Percentiles rank a stretch among this genome's conserved stretches.
These are phyloP conservation scores for Hartigia nigra DNA, from an alignment of 2,888 invertebrate species.

Conservation along the genomic window DNA sequence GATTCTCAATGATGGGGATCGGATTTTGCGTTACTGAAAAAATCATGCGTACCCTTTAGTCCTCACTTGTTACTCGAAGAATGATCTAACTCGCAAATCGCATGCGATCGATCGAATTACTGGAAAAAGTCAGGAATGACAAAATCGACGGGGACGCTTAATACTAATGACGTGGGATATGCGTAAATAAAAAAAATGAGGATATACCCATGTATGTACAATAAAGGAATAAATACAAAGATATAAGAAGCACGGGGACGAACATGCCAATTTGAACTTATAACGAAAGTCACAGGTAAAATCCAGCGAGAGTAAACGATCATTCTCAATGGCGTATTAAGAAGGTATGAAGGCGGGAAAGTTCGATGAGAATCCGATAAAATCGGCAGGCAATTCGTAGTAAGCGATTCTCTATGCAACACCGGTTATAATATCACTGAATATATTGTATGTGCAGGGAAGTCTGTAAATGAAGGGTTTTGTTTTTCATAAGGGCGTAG, in stretches of 20 bases:
- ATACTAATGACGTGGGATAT: neutral
- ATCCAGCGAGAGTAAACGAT: neutral
- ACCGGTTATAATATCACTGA: neutral
- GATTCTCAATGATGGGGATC: constrained; percentile 93
- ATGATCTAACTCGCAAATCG: constrained; percentile 3
- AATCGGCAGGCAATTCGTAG: neutral
- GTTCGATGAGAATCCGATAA: neutral
- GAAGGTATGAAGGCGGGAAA: neutral
- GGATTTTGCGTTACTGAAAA: constrained; percentile 90
- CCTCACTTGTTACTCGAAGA: neutral
- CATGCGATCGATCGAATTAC: constrained; percentile 10
- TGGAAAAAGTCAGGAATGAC: neutral
- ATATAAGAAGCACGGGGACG: neutral
- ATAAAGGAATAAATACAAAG: neutral
- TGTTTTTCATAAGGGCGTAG: too few species aligned
- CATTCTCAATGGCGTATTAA: neutral
- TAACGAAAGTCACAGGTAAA: neutral
- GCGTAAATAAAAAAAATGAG: neutral
- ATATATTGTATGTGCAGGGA: neutral
- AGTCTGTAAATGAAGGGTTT: neutral
- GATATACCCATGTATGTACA: neutral
- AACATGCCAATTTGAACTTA: neutral
- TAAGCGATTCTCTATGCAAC: neutral
- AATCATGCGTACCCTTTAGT: neutral
- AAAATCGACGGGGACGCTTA: neutral